Percentiles rank a stretch among this genome's conserved stretches.
Evolutionary conservation across 2,888 invertebrate genomes (phyloP).

Genomic region (Galerucella nymphaeae): DNA sequence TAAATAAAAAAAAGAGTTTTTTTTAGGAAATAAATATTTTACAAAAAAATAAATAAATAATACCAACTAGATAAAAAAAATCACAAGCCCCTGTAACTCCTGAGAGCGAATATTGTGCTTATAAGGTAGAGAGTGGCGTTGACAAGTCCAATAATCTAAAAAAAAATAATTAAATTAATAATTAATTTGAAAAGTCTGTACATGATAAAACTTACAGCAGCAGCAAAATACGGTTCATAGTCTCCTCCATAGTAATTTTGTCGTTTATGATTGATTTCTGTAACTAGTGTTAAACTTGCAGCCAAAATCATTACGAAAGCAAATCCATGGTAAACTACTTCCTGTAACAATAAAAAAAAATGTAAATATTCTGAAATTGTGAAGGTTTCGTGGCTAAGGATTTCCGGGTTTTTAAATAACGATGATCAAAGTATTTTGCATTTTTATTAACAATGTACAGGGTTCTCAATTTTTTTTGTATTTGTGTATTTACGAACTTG

Average conservation of each 20-base stretch:
- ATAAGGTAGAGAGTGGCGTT: conserved; percentile 78
- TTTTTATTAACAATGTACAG: not conserved
- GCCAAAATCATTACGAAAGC: conserved; percentile 79
- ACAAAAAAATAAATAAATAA: conserved; percentile 24
- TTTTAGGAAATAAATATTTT: not conserved
- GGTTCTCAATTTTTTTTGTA: not conserved
- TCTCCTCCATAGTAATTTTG: conserved; percentile 59
- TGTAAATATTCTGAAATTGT: too few species aligned
- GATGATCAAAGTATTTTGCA: too few species aligned
- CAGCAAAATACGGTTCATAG: conserved; percentile 77
- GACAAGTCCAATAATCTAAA: conserved; percentile 80
- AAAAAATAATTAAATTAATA: too few species aligned
- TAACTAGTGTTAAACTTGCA: conserved; percentile 76
- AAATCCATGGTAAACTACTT: conserved; percentile 82
- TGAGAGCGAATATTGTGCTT: conserved; percentile 81
- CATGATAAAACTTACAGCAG: conserved; percentile 82
- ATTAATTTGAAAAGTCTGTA: too few species aligned
- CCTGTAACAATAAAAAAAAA: conserved; percentile 68
- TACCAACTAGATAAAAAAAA: not conserved
- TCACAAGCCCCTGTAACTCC: conserved; percentile 81
- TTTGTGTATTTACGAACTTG: too few species aligned
- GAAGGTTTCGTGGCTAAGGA: too few species aligned
- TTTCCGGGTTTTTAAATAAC: too few species aligned
- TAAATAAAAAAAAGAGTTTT: not conserved
- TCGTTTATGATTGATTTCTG: conserved; percentile 72